A percentile compares a stretch with the other conserved stretches of the same genome.
These are phyloP conservation scores for Cheumatopsyche charites DNA, from an alignment of 1,140 invertebrate genomes.

Conservation along the genomic window DNA sequence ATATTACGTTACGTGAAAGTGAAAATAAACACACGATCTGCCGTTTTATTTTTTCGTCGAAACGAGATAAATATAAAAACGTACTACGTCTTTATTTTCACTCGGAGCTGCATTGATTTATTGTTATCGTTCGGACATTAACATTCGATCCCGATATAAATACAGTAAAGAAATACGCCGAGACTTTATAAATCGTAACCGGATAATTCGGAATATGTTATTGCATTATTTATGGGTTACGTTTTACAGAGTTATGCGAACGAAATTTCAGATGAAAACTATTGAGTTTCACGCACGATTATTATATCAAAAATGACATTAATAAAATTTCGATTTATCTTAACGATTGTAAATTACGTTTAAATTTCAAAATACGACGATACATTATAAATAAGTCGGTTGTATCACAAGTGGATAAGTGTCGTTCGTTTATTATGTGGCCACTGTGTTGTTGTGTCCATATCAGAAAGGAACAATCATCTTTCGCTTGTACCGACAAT, in stretches of 20 bases:
- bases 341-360: too few species aligned
- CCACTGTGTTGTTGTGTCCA: background rate
- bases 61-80: background rate
- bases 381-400: too few species aligned
- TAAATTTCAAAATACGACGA: too few species aligned
- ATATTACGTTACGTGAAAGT: too few species aligned
- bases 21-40: too few species aligned
- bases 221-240: background rate
- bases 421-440: background rate
- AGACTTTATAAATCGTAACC: slow-evolving; percentile 4
- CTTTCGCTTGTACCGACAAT: background rate
- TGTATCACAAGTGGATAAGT: slow-evolving; percentile 8
- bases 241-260: too few species aligned
- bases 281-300: too few species aligned
- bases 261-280: too few species aligned
- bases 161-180: background rate
- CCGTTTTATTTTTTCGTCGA: too few species aligned
- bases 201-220: slow-evolving; percentile 9
- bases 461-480: slow-evolving; percentile 15
- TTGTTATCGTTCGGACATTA: slow-evolving; percentile 12
- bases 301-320: too few species aligned
- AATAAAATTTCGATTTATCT: too few species aligned
- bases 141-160: slow-evolving; percentile 17
- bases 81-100: slow-evolving; percentile 14
- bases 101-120: background rate